Percentiles rank a stretch among this genome's conserved stretches.
Evolutionary conservation across 2,113 vertebrate species (phyloP).

Genomic region (Callorhinus ursinus): DNA sequence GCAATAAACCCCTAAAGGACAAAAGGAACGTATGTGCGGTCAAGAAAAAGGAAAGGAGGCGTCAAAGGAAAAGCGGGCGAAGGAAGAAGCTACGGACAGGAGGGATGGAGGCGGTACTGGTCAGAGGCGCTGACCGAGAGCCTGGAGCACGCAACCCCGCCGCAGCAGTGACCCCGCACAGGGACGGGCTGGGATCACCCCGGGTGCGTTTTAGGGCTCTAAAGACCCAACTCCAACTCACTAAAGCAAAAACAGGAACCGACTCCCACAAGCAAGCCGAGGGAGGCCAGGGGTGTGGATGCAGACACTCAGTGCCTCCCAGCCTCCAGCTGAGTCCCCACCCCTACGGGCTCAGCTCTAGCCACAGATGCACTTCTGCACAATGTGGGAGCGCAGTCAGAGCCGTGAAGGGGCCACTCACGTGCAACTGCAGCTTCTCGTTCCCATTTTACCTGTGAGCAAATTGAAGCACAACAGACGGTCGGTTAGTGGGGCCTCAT

Average conservation of each 20-base stretch:
- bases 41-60: background rate
- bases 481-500: accelerated
- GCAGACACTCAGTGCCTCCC: accelerated
- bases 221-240: background rate
- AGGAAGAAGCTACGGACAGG: accelerated
- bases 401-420: accelerated
- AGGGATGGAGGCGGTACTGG: background rate
- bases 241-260: no score
- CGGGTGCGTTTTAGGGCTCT: background rate
- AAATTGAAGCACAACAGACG: background rate
- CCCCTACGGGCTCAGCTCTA: no score
- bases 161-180: accelerated
- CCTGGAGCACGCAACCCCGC: background rate
- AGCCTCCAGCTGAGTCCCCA: accelerated
- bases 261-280: no score
- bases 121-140: background rate
- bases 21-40: background rate
- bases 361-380: background rate
- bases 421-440: accelerated
- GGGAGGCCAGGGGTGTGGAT: background rate
- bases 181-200: background rate
- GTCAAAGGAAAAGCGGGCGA: background rate
- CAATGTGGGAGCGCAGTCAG: accelerated
- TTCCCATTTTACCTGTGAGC: background rate
- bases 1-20: accelerated